phyloP scores from a whole-genome alignment of 2,888 invertebrate genomes.

The Eristalinus sepulchralis region DNA sequence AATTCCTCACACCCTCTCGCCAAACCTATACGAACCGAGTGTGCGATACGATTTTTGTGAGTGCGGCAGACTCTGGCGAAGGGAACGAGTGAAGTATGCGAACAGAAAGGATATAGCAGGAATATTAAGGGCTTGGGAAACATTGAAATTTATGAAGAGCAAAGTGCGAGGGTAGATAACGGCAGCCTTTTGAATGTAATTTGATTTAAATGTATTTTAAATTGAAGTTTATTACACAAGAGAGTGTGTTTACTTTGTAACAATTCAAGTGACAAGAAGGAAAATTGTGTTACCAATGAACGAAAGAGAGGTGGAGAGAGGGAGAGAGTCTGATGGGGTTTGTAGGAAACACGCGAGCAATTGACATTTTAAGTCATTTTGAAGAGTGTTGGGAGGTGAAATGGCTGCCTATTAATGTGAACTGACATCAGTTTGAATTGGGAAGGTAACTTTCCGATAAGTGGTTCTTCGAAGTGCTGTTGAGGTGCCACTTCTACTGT shows the following conservation, averaged over 20 bases:
- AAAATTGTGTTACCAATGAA: background rate
- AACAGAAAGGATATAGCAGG: constrained; percentile 20
- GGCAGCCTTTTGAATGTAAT: constrained; percentile 40
- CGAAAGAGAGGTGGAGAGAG: background rate
- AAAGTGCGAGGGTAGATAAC: constrained; percentile 38
- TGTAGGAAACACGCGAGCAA: background rate
- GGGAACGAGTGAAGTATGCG: background rate
- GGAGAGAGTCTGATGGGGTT: background rate
- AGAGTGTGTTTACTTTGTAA: constrained; percentile 9
- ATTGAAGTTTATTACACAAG: constrained; percentile 33
- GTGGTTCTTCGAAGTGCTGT: background rate
- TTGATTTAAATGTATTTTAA: constrained; percentile 58
- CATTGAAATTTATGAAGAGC: constrained; percentile 45
- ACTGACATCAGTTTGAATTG: background rate
- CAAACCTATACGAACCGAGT: background rate
- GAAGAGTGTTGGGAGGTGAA: background rate
- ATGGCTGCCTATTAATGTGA: background rate
- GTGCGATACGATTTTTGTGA: constrained; percentile 2
- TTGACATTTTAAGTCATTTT: background rate
- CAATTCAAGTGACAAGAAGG: background rate
- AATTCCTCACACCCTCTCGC: constrained; percentile 7
- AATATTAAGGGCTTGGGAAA: constrained; percentile 24
- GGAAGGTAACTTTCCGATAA: background rate
- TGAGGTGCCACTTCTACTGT: background rate
- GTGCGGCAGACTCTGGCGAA: background rate